phyloP scores from a whole-genome alignment of 1,140 invertebrate genomes.

The Solen grandis region DNA sequence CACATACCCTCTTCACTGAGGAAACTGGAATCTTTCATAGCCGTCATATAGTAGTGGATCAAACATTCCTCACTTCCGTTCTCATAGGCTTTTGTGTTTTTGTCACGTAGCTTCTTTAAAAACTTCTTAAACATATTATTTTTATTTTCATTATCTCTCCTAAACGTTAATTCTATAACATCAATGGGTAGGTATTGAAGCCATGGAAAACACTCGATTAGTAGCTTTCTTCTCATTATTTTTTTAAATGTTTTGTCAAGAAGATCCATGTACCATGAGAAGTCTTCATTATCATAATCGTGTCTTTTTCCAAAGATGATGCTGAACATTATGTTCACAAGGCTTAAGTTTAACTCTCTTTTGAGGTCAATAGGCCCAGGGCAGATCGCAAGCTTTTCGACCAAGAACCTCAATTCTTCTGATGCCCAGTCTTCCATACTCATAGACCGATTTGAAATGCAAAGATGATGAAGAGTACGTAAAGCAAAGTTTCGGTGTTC shows the following conservation, averaged over 20 bases:
- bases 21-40: constrained; percentile 63
- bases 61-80: not conserved
- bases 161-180: constrained; percentile 12
- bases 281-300: too few species aligned
- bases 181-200: too few species aligned
- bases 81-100: not conserved
- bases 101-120: not conserved
- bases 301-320: too few species aligned
- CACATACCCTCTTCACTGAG: constrained; percentile 73
- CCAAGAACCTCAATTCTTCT: too few species aligned
- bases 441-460: not conserved
- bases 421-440: not conserved
- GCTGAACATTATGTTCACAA: too few species aligned
- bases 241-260: too few species aligned
- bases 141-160: not conserved
- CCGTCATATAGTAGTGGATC: not conserved
- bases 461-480: not conserved
- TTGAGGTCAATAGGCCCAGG: too few species aligned
- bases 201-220: too few species aligned
- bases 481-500: not conserved
- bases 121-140: not conserved
- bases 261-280: too few species aligned
- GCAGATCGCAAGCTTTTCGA: too few species aligned
- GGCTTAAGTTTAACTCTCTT: too few species aligned
- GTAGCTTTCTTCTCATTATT: too few species aligned